phyloP scores from a whole-genome alignment of 2,797 vertebrate species.

The Esox masquinongy region DNA sequence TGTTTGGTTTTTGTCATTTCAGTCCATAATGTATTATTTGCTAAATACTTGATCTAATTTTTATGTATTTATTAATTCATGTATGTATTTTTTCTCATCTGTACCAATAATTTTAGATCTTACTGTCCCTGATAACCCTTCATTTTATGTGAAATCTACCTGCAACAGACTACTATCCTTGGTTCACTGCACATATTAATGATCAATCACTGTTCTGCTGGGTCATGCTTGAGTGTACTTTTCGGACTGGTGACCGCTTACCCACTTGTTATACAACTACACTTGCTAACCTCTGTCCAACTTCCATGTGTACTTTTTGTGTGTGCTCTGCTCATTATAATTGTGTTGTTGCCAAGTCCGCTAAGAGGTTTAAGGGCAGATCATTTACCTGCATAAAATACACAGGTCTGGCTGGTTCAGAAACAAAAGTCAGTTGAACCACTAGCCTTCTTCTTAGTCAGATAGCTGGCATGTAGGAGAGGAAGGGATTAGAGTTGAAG shows the following conservation, averaged over 20 bases:
- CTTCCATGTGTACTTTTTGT: constrained; percentile 9
- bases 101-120: too few species aligned
- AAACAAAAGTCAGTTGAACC: neutral
- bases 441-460: neutral
- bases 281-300: constrained; percentile 54
- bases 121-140: too few species aligned
- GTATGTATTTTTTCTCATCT: too few species aligned
- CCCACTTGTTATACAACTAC: constrained; percentile 49
- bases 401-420: constrained; percentile 9
- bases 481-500: neutral
- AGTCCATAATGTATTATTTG: too few species aligned
- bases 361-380: constrained; percentile 35
- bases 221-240: constrained; percentile 23
- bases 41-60: too few species aligned
- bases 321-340: neutral
- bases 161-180: neutral
- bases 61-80: too few species aligned
- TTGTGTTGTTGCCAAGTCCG: constrained; percentile 4
- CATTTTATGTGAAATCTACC: too few species aligned
- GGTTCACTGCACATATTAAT: constrained; percentile 11
- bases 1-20: too few species aligned
- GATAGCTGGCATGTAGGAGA: neutral
- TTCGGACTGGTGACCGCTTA: neutral
- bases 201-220: constrained; percentile 23
- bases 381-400: constrained; percentile 31